Conservation (phyloP, 2,888 invertebrate species). For the Alentia gelatinosa region DNA sequence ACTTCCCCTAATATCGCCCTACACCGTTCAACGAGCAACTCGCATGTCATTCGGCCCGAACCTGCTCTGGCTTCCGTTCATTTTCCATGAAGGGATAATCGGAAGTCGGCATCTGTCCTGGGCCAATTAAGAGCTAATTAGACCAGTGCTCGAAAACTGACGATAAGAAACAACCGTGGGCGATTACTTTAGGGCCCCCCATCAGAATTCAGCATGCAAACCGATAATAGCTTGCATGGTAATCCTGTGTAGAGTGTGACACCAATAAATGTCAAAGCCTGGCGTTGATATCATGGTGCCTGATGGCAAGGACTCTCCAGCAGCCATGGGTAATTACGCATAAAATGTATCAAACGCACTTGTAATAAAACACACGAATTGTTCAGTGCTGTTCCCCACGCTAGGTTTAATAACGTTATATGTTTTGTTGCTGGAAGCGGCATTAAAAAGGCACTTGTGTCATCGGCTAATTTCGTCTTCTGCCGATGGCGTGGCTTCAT, state of each 20-base stretch:
- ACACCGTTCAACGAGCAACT: neutral
- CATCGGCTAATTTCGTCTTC: too few relatives aligned
- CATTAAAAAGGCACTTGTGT: too few relatives aligned
- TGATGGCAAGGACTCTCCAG: neutral
- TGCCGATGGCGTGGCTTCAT: too few relatives aligned
- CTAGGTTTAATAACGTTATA: too few relatives aligned
- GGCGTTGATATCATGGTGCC: neutral
- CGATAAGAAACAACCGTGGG: neutral
- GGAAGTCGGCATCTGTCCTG: slow-evolving; percentile 1
- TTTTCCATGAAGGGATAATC: neutral
- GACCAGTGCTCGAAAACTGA: neutral
- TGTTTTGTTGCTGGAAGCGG: too few relatives aligned
- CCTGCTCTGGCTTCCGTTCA: neutral
- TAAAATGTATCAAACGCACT: neutral
- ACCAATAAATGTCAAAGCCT: neutral
- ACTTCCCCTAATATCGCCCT: neutral
- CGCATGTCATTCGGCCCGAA: neutral
- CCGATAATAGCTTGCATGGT: neutral
- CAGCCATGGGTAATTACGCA: neutral
- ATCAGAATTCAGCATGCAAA: neutral
- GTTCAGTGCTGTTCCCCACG: too few relatives aligned
- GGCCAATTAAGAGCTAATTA: neutral
- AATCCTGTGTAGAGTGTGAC: neutral
- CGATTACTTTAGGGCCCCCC: neutral
- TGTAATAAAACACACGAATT: neutral